Conservation (phyloP, 1,140 invertebrate genomes). For the Trichogramma pretiosum region DNA sequence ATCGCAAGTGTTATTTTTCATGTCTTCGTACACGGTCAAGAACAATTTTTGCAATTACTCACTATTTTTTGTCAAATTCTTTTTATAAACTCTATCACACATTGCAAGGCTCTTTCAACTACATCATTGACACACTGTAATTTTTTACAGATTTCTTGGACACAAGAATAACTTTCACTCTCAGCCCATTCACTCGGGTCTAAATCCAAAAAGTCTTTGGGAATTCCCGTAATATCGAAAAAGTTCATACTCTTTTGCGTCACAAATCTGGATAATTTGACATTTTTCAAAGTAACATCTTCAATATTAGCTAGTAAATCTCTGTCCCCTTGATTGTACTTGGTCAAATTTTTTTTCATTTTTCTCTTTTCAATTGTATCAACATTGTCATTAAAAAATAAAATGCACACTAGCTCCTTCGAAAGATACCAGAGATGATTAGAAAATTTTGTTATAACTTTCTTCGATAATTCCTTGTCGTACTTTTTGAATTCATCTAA, state of each 20-base stretch:
- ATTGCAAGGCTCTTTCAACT: constrained; percentile 27
- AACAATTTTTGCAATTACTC: too few species aligned
- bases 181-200: too few species aligned
- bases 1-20: too few species aligned
- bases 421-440: constrained; percentile 32
- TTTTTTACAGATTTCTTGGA: constrained; percentile 15
- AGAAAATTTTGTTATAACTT: constrained; percentile 24
- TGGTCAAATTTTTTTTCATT: constrained; percentile 12
- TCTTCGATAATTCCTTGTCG: constrained; percentile 20
- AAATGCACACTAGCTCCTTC: constrained; percentile 24
- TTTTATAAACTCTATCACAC: constrained; percentile 25
- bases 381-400: constrained; percentile 30
- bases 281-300: constrained; percentile 16
- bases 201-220: too few species aligned
- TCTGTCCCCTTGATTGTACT: constrained; percentile 10
- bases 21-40: too few species aligned
- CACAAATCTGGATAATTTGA: too few species aligned
- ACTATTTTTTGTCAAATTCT: too few species aligned
- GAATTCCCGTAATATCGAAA: too few species aligned
- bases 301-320: constrained; percentile 12
- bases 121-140: constrained; percentile 27
- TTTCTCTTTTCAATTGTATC: constrained; percentile 22
- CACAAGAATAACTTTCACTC: constrained; percentile 15
- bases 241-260: constrained; percentile 8
- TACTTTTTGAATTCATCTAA: constrained; percentile 21